These are phyloP conservation scores for Molossus molossus DNA, from an alignment of 2,797 vertebrate species.

Conservation along the genomic window DNA sequence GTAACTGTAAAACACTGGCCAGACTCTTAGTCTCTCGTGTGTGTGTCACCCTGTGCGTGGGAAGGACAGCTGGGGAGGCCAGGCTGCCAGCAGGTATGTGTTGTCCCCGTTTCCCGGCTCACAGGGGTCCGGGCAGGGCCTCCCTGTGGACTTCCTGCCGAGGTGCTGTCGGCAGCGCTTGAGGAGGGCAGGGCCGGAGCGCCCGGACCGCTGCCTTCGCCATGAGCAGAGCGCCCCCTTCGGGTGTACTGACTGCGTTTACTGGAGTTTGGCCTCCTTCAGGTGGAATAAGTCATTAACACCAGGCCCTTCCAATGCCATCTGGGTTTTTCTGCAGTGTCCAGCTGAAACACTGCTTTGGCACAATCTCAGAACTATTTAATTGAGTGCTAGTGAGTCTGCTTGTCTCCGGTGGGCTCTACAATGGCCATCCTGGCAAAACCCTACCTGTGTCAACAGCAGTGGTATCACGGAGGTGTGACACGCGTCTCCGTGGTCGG, in stretches of 20 bases:
- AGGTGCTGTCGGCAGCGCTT: neutral
- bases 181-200: neutral
- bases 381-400: conserved; percentile 67
- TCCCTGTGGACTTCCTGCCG: neutral
- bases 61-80: neutral
- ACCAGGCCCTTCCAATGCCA: conserved; percentile 67
- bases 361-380: conserved; percentile 64
- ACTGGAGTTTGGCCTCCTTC: conserved; percentile 55
- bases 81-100: neutral
- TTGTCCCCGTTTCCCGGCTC: neutral
- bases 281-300: conserved; percentile 65
- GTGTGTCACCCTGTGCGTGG: neutral
- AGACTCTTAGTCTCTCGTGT: neutral
- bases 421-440: neutral
- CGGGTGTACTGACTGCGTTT: neutral
- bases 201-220: neutral
- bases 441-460: conserved; percentile 57
- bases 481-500: neutral
- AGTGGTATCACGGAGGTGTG: neutral
- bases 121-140: rapidly evolving
- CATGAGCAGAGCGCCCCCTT: neutral
- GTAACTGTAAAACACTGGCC: neutral
- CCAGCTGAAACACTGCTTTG: conserved; percentile 50
- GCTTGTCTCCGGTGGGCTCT: conserved; percentile 51
- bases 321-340: conserved; percentile 76